Percentiles rank a stretch among this genome's conserved stretches.
phyloP scores from a whole-genome alignment of 2,888 invertebrate species.

The Parnassius smintheus region DNA sequence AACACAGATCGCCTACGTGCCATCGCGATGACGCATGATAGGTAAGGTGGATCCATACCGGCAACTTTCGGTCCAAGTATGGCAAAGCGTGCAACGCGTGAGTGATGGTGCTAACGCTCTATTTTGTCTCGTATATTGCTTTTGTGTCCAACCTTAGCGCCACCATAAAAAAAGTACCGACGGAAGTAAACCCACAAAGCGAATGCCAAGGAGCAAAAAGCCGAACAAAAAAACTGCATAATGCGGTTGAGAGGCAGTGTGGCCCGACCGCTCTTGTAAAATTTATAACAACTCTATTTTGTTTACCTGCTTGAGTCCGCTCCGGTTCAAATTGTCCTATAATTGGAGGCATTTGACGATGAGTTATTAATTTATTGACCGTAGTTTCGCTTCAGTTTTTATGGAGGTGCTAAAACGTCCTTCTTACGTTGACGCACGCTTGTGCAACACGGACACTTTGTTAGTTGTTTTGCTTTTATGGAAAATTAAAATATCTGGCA shows the following conservation, averaged over 20 bases:
- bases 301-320: conserved; percentile 75
- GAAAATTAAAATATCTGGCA: conserved; percentile 9
- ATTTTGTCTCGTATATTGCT: conserved; percentile 49
- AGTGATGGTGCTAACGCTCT: conserved; percentile 57
- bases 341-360: conserved; percentile 77
- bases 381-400: conserved; percentile 68
- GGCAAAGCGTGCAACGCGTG: conserved; percentile 27
- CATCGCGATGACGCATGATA: conserved; percentile 43
- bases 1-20: conserved; percentile 35
- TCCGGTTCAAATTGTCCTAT: conserved; percentile 69
- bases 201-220: conserved; percentile 74
- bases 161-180: conserved; percentile 71
- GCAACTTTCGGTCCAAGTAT: conserved; percentile 30
- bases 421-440: conserved; percentile 28
- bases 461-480: conserved; percentile 12
- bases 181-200: conserved; percentile 78
- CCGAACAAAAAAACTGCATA: conserved; percentile 69
- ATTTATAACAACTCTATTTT: conserved; percentile 80
- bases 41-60: conserved; percentile 28
- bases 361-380: conserved; percentile 79
- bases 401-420: conserved; percentile 75
- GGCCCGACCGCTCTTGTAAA: conserved; percentile 71
- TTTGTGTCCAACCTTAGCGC: conserved; percentile 74
- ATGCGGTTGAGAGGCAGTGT: conserved; percentile 65
- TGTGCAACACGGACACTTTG: conserved; percentile 25